Evolutionary conservation across 2,113 vertebrate species (phyloP).

Genomic region (Labeo rohita): DNA sequence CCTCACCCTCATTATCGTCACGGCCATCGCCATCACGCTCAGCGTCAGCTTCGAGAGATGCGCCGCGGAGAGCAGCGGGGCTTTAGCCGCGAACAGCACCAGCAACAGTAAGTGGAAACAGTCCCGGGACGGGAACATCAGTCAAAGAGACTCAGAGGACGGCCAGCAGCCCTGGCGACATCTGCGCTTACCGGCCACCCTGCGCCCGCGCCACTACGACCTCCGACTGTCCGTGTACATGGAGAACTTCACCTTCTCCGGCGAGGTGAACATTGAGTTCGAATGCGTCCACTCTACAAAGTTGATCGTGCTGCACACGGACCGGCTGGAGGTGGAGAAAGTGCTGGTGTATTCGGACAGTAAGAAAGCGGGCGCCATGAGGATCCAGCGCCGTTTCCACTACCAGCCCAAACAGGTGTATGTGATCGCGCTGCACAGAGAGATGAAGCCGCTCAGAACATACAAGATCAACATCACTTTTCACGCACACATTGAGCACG

Average conservation of each 20-base stretch:
- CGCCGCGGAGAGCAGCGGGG: slow-evolving; percentile 63
- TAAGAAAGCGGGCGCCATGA: slow-evolving; percentile 82
- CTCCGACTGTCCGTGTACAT: slow-evolving; percentile 86
- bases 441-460: slow-evolving; percentile 82
- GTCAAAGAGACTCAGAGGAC: slow-evolving; percentile 66
- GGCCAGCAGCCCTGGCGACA: slow-evolving; percentile 83
- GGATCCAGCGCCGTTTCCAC: slow-evolving; percentile 84
- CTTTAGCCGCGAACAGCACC: slow-evolving; percentile 57
- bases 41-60: slow-evolving; percentile 90
- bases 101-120: slow-evolving; percentile 60
- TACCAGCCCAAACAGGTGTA: slow-evolving; percentile 87
- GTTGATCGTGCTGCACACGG: slow-evolving; percentile 90
- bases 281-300: slow-evolving; percentile 88
- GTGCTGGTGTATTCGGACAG: slow-evolving; percentile 85
- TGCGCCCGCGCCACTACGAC: slow-evolving; percentile 92
- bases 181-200: slow-evolving; percentile 79
- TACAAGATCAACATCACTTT: slow-evolving; percentile 92
- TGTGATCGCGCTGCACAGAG: slow-evolving; percentile 89
- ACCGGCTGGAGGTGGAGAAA: slow-evolving; percentile 83
- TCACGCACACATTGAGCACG: slow-evolving; percentile 89
- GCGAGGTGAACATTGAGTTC: slow-evolving; percentile 91
- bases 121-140: slow-evolving; percentile 67
- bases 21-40: slow-evolving; percentile 87
- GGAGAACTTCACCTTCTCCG: slow-evolving; percentile 97
- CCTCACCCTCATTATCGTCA: slow-evolving; percentile 87